phyloP scores from a whole-genome alignment of 2,888 invertebrate species.

The Tubulanus polymorphus region DNA sequence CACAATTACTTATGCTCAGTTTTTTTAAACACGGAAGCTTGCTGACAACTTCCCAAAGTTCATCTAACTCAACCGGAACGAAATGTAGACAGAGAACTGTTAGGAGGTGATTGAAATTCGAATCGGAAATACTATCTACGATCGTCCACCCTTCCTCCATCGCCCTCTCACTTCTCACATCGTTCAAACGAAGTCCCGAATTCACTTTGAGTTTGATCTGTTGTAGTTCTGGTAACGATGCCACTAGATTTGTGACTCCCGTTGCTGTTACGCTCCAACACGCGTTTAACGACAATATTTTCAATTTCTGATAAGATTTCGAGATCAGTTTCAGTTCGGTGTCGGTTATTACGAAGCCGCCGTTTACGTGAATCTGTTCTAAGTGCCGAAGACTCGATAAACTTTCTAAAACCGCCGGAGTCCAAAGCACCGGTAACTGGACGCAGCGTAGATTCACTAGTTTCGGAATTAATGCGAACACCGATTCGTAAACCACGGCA shows the following conservation, averaged over 20 bases:
- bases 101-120: constrained; percentile 18
- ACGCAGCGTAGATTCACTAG: constrained; percentile 26
- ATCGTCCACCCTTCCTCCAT: constrained; percentile 28
- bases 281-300: constrained; percentile 31
- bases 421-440: constrained; percentile 36
- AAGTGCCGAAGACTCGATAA: constrained; percentile 23
- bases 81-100: constrained; percentile 34
- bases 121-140: constrained; percentile 20
- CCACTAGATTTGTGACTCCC: constrained; percentile 25
- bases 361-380: constrained; percentile 33
- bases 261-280: constrained; percentile 31
- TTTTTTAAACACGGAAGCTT: constrained; percentile 26
- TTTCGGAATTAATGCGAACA: constrained; percentile 29
- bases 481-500: constrained; percentile 31
- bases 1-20: constrained; percentile 36
- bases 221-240: constrained; percentile 22
- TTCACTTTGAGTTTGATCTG: constrained; percentile 32
- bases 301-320: constrained; percentile 24
- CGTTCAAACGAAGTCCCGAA: constrained; percentile 28
- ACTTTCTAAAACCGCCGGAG: constrained; percentile 27
- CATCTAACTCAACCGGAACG: constrained; percentile 34
- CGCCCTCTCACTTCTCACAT: constrained; percentile 29
- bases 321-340: constrained; percentile 25
- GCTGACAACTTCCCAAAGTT: constrained; percentile 32
- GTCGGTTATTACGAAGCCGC: constrained; percentile 30